Base-by-base conservation (phyloP, 2,888 invertebrate genomes). In the Drosophila pseudotalamancana region DNA sequence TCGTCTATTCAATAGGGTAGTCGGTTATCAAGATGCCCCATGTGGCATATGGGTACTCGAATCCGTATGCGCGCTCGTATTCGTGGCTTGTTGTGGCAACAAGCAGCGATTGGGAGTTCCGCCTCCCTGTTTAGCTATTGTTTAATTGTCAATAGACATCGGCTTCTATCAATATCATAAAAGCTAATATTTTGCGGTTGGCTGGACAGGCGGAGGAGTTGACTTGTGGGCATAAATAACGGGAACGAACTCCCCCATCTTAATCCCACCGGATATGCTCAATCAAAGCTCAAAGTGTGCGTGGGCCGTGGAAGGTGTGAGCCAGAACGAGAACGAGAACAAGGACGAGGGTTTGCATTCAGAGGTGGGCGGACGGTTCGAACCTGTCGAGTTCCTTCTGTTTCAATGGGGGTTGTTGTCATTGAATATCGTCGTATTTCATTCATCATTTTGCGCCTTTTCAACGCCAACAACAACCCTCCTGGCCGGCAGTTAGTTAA, bases 221-320 rank as follows among this genome's bases (percentile, higher is more conserved):
- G 79, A 72, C 75, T 78, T 70, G 68, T 67, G 70, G 60, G 69
- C 68, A 74, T 65, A 63, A 65, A 64, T 73, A 76, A 62, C 78
- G 72, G 50, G 77, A 77, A 72, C 71, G 75, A 78, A 67, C 79
- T 81, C 21, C 77, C 77, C 74, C 75, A 23, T 43, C 84, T 78
- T 89, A 88, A 90, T 90, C 88, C 90, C 90, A 81, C 77, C 86
- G 90, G 90, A 90, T 90, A 88, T 89, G 86, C 87, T 90, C 90
- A 90, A 90, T 90, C 90, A 90, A 87, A 87, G 84, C 88, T 80
- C 72, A 85, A 87, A 85, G 80, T 77, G 79, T 77, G 78, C 71
- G 72, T 76, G 61, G 71, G 67, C 77, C 71, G 72, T 76, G 61
- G 71, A 62, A 67, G 75, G 78, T 66, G 78, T 73, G 77, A 54